Base-by-base conservation (phyloP, 2,888 invertebrate genomes). In the Cybosia mesomella region DNA sequence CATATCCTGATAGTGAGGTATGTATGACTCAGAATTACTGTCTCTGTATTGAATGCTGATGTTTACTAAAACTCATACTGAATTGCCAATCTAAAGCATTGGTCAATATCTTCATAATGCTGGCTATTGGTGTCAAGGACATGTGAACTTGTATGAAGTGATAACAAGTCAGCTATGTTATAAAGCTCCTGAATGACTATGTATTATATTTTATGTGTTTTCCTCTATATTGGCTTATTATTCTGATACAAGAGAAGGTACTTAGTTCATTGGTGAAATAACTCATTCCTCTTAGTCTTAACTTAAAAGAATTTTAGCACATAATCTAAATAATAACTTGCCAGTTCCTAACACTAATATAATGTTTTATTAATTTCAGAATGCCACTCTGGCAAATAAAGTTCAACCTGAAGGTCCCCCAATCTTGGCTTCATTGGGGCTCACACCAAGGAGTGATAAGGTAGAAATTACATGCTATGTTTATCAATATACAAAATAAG, bases 371-470 rank as follows among this genome's bases (percentile, higher is more conserved):
- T 58, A 24, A 71, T 94, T 94, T 79, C 92, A 95, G 95, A 89
- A 87, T 87, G 87, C 83, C 21, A 85, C 79, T 21, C 74, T 83
- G 55, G 84, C 90, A 68, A 88, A 77, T 76, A 95, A 94, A 85
- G 64, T 92, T 28, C 95, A 94, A 75, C 92, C 93, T 18, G 95
- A 95, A 86, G 95, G 95, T 57, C 95, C 95, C 58, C 95, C 95
- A 60, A 95, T 95, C 80, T 88, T 95, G 91, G 93, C 95, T 74
- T 95, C 95, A 55, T 75, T 95, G 87, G 95, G 95, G 65, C 93
- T 95, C 79, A 95, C 95, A 81, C 95, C 95, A 64, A 89, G 93
- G 83, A 95, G 94, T 92, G 95, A 95, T 91, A 95, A 95, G 95
- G 95, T 95, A 92, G 9, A 13, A 85, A 91, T 91, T 87, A 77